Evolutionary conservation across 2,888 invertebrate species (phyloP), one percentile per base, ranked within the genome.

Genomic region (Phorcus lineatus): DNA sequence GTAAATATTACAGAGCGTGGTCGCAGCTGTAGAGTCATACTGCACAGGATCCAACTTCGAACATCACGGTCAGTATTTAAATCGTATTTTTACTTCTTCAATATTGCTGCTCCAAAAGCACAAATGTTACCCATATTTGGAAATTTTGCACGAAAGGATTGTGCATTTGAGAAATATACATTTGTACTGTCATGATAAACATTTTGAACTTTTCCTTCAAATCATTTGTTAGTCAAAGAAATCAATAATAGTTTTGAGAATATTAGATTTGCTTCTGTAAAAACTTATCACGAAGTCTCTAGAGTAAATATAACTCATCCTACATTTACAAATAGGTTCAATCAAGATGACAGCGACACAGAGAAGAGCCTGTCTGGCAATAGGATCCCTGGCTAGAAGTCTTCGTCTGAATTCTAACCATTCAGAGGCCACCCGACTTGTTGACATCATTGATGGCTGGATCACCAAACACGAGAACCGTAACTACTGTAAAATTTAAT

Each of bases 311-410:
- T 36, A 4, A 36, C 36, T 36, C 36, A 2, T 36, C 7, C 7
- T 36, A 2, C 36, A 36, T 36, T 47, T 11, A 47, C 11, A 13
- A 1, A 9, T 17, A 57, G 66, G 31, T 13, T 31, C 57, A 28
- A 19, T 81, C 1, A 78, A 80, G 4, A 53, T 88, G 79, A 82
- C 84, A 1, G 81, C 80, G 52, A 86, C 84, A n/a, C 82, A 86
- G 40, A 87, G 82, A 28, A 75, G 88, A 79, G 87, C 88, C 0
- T 88, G 88, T 80, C 82, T 88, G 11, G 83, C 88, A 3, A 70
- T 87, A 1, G 87, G 87, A 9, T 83, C 86, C 2, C 81, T 88
- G 80, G 84, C 85, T 16, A 87, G 86, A 80, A 81, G 80, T 11
- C 74, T 87, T 1, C 80, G 82, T 47, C 67, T 79, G n/a, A 82